These are phyloP conservation scores for Antechinus stuartii DNA, from an alignment of 2,113 vertebrate species.

Conservation along the genomic window DNA sequence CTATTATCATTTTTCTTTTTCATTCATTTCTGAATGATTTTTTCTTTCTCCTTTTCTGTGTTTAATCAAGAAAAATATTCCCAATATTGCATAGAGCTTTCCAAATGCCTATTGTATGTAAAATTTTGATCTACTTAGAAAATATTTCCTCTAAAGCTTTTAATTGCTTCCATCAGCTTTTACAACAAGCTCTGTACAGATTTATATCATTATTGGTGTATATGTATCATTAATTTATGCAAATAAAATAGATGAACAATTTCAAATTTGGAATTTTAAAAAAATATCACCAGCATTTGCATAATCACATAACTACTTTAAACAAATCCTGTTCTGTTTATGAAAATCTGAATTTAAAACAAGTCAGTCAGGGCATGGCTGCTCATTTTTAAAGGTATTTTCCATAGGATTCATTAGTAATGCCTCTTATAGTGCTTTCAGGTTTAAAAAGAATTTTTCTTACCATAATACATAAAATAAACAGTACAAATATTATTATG, in stretches of 20 bases:
- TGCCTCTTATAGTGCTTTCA: no score
- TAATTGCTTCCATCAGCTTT: slow-evolving; percentile 66
- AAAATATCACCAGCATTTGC: slow-evolving; percentile 41
- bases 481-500: no score
- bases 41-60: slow-evolving; percentile 24
- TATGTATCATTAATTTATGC: slow-evolving; percentile 3
- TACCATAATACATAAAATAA: no score
- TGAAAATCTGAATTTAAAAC: slow-evolving; percentile 15
- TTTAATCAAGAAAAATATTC: slow-evolving; percentile 44
- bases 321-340: slow-evolving; percentile 45
- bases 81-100: slow-evolving; percentile 14
- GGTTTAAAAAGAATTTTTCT: not conserved
- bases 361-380: not conserved
- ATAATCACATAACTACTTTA: slow-evolving; percentile 7
- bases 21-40: slow-evolving; percentile 25
- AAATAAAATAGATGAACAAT: slow-evolving; percentile 74
- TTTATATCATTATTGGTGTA: slow-evolving; percentile 51
- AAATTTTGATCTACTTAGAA: slow-evolving; percentile 66
- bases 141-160: slow-evolving; percentile 53
- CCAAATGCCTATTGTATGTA: slow-evolving; percentile 35
- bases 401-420: not conserved
- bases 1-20: not conserved
- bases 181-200: slow-evolving; percentile 68
- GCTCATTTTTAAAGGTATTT: not conserved
- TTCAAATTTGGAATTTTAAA: slow-evolving; percentile 61